These are phyloP conservation scores for Poeciliopsis turrubarensis DNA, from an alignment of 2,113 vertebrate species.

Conservation along the genomic window DNA sequence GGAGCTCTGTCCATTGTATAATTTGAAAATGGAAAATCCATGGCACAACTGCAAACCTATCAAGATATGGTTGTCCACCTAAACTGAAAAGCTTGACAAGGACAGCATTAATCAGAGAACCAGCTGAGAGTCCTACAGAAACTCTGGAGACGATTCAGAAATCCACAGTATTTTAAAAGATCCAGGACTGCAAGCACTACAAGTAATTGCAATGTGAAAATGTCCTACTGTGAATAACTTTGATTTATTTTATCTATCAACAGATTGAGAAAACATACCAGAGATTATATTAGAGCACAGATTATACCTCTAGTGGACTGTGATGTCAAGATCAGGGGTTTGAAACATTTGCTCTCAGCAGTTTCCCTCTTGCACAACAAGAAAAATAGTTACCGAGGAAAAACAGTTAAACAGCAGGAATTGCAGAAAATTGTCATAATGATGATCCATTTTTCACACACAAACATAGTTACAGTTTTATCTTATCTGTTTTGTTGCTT, in stretches of 20 bases:
- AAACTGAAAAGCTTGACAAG: neutral
- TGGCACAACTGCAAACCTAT: neutral
- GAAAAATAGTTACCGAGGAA: neutral
- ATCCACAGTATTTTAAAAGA: neutral
- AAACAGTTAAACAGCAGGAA: neutral
- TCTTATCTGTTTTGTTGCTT: neutral
- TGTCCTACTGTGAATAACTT: neutral
- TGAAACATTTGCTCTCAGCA: neutral
- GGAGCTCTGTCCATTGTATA: neutral
- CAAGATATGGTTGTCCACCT: neutral
- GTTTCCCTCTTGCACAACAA: neutral
- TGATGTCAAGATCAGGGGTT: neutral
- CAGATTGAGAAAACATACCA: neutral
- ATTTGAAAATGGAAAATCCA: neutral
- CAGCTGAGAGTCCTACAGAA: neutral
- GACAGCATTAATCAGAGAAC: neutral
- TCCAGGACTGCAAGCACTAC: neutral
- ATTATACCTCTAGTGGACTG: neutral
- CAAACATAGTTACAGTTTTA: neutral
- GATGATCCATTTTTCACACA: neutral
- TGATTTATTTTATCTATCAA: neutral
- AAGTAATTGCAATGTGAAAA: neutral
- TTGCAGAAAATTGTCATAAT: no score
- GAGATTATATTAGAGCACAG: neutral
- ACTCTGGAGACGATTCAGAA: neutral